A percentile compares a stretch with the other conserved stretches of the same genome.
Conservation (phyloP, 2,113 vertebrate species). For the Pungitius pungitius region DNA sequence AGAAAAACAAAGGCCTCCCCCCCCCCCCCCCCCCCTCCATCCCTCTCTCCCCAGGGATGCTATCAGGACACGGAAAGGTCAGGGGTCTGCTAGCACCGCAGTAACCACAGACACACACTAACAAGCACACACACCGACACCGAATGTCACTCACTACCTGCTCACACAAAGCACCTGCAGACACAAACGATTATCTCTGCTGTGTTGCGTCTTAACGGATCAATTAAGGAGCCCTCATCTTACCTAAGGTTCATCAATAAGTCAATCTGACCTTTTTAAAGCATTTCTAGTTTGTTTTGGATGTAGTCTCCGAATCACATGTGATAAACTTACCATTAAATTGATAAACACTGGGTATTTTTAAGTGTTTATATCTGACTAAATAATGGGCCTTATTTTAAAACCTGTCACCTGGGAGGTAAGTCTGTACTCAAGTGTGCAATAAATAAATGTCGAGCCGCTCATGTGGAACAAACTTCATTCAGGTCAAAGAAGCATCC, state of each 20-base stretch:
- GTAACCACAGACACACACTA: conserved; percentile 45
- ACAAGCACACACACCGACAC: conserved; percentile 36
- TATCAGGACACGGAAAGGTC: conserved; percentile 82
- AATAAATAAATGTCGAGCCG: neutral
- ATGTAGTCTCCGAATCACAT: neutral
- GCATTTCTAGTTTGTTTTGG: neutral
- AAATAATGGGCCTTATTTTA: neutral
- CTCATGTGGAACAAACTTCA: neutral
- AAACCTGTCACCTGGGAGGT: neutral
- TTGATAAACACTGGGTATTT: neutral
- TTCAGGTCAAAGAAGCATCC: neutral
- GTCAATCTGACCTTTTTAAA: conserved; percentile 57
- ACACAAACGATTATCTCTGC: conserved; percentile 17
- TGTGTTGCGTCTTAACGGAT: conserved; percentile 33
- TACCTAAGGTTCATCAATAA: conserved; percentile 51
- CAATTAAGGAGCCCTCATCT: conserved; percentile 52
- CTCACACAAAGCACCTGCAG: conserved; percentile 53
- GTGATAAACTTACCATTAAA: neutral
- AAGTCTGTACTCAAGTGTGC: neutral
- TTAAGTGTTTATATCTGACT: neutral
- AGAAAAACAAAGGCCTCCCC: conserved; percentile 63
- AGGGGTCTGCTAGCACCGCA: conserved; percentile 64
- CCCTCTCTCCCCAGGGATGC: conserved; percentile 64
- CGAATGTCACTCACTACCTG: conserved; percentile 36
- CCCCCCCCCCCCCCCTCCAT: conserved; percentile 17